These are phyloP conservation scores for Formica selysi DNA, from an alignment of 1,140 invertebrate species.

Conservation along the genomic window DNA sequence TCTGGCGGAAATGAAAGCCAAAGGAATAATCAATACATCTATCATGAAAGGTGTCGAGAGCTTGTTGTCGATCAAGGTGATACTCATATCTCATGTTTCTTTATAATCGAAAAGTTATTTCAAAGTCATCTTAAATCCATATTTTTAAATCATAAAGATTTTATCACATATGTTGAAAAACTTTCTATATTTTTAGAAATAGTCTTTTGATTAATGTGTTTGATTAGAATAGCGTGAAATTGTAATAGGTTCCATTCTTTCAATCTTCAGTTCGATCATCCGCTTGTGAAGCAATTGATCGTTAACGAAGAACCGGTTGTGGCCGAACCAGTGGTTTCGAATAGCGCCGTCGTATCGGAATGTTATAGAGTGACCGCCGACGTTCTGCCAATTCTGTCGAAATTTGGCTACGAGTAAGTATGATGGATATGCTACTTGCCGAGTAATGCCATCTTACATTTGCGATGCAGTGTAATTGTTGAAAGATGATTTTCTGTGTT, in stretches of 20 bases:
- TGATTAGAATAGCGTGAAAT: conserved; percentile 1
- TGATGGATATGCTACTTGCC: neutral
- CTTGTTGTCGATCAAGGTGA: conserved; percentile 87
- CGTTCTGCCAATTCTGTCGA: conserved; percentile 89
- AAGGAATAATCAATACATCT: conserved; percentile 87
- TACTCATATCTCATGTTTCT: conserved; percentile 9
- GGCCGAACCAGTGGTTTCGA: conserved; percentile 83
- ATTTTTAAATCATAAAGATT: conserved; percentile 6
- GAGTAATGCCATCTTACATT: conserved; percentile 31
- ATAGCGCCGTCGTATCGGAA: conserved; percentile 88
- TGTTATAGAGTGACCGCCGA: conserved; percentile 90
- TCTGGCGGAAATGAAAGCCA: conserved; percentile 88
- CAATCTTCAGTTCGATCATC: conserved; percentile 85
- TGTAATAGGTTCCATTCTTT: conserved; percentile 86
- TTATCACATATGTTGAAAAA: neutral
- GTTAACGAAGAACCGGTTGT: conserved; percentile 74
- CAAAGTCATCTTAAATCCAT: neutral
- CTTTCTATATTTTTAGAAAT: neutral
- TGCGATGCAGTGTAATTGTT: conserved; percentile 60
- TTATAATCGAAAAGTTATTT: neutral
- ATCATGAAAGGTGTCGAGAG: conserved; percentile 88
- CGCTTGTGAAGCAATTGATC: conserved; percentile 78
- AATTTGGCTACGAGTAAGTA: conserved; percentile 87
- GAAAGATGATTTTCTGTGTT: conserved; percentile 61
- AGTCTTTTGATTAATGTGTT: neutral